Percentiles rank a stretch among this genome's conserved stretches.
Conservation (phyloP, 2,888 invertebrate species). For the Mantis religiosa region DNA sequence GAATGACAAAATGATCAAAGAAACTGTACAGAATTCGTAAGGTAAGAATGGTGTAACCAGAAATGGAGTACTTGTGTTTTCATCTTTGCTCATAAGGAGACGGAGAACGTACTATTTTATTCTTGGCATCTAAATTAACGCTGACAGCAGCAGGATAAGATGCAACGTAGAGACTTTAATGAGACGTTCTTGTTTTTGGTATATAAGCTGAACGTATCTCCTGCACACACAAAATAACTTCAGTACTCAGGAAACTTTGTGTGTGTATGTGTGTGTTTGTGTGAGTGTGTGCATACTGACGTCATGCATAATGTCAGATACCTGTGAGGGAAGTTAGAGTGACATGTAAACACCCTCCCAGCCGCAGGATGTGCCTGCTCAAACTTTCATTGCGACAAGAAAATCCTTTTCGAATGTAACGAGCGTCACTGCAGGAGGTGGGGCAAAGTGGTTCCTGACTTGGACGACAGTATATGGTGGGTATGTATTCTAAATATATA, state of each 20-base stretch:
- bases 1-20: no score
- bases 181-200: background rate
- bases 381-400: constrained; percentile 31
- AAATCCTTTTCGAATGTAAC: constrained; percentile 27
- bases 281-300: background rate
- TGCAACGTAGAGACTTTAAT: background rate
- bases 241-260: background rate
- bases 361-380: constrained; percentile 24
- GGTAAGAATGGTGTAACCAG: no score
- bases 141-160: background rate
- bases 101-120: no score
- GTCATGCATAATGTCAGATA: background rate
- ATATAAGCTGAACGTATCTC: background rate
- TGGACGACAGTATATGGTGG: background rate
- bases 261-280: background rate
- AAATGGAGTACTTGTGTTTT: no score
- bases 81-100: no score
- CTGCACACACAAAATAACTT: background rate
- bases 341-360: background rate
- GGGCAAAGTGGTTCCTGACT: background rate
- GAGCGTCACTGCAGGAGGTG: background rate
- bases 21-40: no score
- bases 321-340: background rate
- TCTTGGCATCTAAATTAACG: no score
- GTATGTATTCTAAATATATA: background rate